These are phyloP conservation scores for Drosophila cracens DNA, from an alignment of 2,888 invertebrate species.

Conservation along the genomic window DNA sequence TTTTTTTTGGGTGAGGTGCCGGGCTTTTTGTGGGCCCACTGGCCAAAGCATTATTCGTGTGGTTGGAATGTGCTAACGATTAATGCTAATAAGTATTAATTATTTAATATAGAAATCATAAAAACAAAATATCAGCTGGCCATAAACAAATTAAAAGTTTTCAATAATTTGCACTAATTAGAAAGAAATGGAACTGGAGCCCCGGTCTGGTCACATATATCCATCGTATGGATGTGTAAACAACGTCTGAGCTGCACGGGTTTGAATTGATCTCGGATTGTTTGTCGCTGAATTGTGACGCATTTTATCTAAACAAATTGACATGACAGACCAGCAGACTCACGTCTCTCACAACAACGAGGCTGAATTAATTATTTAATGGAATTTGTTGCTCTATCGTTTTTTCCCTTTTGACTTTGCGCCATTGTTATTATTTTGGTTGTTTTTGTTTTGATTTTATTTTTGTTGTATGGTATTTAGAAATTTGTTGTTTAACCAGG, in stretches of 20 bases:
- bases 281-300: conserved; percentile 59
- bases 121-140: conserved; percentile 7
- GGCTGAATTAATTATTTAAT: conserved; percentile 62
- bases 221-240: neutral
- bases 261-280: conserved; percentile 42
- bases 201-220: neutral
- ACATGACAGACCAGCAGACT: conserved; percentile 63
- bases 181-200: conserved; percentile 1
- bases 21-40: conserved; percentile 11
- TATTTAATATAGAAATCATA: conserved; percentile 30
- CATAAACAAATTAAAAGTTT: conserved; percentile 49
- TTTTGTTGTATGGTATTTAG: conserved; percentile 1
- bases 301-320: conserved; percentile 76
- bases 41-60: conserved; percentile 20
- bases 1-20: conserved; percentile 3
- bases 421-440: conserved; percentile 17
- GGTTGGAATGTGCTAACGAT: conserved; percentile 58
- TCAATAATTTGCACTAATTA: conserved; percentile 73
- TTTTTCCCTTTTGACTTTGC: conserved; percentile 1
- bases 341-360: conserved; percentile 49
- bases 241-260: conserved; percentile 25
- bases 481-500: conserved; percentile 17
- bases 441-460: neutral
- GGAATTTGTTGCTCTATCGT: conserved; percentile 42
- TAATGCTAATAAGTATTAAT: conserved; percentile 66